Base-by-base conservation (phyloP, 1,140 invertebrate species). In the Drosophila equinoxialis region DNA sequence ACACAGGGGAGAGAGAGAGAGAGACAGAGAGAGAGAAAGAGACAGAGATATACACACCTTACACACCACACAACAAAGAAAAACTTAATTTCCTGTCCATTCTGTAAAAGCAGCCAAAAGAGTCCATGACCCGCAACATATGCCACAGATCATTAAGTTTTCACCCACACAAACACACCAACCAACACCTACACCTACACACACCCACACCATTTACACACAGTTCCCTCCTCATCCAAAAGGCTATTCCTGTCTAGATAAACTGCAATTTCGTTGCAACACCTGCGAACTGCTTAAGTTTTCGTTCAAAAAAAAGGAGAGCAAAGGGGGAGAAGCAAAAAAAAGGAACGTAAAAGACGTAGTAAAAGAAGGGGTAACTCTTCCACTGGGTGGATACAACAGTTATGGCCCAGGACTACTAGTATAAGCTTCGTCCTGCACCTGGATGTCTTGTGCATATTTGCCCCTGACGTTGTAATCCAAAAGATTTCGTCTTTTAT, bases 191-290 rank as follows among this genome's bases (percentile, higher is more conserved):
- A 54, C 13, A 35, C 30, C 51, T 17, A 17, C 1, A 17, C 26
- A 63, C 20, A 23, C 20, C 20, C n/a, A 45, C 2, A 45, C 42
- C n/a, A 45, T 45, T 17, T 7, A 45, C 17, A 51, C 45, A 51
- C 8, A 11, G 45, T 51, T 51, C 17, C 45, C 45, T 51, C 45
- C 45, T 51, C 45, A 51, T 51, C 45, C 45, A 70, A 63, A 67
- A 41, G 23, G 63, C 71, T 65, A 77, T 79, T 23, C 26, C 77
- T 48, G 69, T 67, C 64, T 78, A 84, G 84, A 87, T 87, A 87
- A 89, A 87, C 84, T 87, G 84, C 84, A 87, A 89, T 87, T 87
- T 77, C 77, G 84, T 64, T 83, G 84, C 84, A 87, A 84, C 84
- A 87, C 84, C 84, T 87, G 84, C 55, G 74, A 83, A 87, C 82